These are phyloP conservation scores for Euschistus heros DNA, from an alignment of 1,140 invertebrate genomes.

Conservation along the genomic window DNA sequence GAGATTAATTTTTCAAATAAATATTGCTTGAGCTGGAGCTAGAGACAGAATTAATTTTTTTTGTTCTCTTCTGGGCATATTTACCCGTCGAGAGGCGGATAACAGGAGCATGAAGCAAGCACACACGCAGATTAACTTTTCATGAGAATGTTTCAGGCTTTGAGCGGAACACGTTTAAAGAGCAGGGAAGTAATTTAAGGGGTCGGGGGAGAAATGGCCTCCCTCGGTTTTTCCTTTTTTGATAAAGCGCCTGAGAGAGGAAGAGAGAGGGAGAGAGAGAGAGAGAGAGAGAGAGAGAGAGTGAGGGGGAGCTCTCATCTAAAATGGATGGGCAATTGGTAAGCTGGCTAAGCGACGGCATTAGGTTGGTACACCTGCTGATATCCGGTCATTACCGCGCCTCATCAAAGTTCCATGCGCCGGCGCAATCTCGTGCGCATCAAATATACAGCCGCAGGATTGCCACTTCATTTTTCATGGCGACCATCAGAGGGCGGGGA, in stretches of 20 bases:
- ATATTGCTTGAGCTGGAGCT: too few species aligned
- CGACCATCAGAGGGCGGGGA: too few species aligned
- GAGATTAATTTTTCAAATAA: too few species aligned
- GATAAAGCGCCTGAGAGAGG: background rate
- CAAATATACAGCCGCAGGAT: too few species aligned
- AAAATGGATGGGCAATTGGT: background rate
- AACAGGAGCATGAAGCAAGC: background rate
- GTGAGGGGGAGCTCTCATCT: background rate
- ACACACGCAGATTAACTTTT: background rate
- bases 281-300: background rate
- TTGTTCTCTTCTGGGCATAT: background rate
- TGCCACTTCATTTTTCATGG: too few species aligned
- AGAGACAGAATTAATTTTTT: too few species aligned
- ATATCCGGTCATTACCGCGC: background rate
- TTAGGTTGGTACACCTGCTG: too few species aligned
- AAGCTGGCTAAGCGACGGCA: too few species aligned
- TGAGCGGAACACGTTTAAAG: slow-evolving; percentile 7
- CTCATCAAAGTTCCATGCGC: background rate
- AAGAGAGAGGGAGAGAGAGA: background rate
- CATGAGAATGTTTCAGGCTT: background rate
- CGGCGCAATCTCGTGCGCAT: too few species aligned
- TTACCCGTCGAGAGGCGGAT: background rate
- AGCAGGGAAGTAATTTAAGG: background rate
- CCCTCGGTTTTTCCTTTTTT: background rate
- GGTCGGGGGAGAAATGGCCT: background rate